Conservation (phyloP, 1,140 invertebrate species). For the Cecropterus lyciades region DNA sequence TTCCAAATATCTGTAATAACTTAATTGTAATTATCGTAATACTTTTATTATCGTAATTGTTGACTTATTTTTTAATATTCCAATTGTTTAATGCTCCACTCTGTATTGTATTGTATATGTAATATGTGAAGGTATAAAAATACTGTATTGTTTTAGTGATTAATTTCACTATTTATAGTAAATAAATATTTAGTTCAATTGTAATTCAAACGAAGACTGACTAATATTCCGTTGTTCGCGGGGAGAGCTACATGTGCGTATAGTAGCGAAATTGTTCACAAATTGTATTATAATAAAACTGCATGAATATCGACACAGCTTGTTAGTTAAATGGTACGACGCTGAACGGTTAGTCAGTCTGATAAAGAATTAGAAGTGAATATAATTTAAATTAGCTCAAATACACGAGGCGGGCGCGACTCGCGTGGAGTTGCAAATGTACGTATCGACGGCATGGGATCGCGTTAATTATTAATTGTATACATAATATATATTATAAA, state of each 20-base stretch:
- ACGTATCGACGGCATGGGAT: background rate
- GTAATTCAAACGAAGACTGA: constrained; percentile 36
- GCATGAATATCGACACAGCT: constrained; percentile 16
- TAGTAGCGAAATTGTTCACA: constrained; percentile 22
- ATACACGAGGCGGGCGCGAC: constrained; percentile 19
- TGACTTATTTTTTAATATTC: constrained; percentile 38
- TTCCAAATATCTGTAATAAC: constrained; percentile 57
- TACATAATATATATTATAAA: constrained; percentile 24
- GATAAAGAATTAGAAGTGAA: constrained; percentile 31
- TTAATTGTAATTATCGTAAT: constrained; percentile 45
- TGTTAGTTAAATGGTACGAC: constrained; percentile 7
- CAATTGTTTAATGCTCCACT: constrained; percentile 35
- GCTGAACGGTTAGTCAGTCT: constrained; percentile 26
- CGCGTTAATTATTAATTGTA: constrained; percentile 6
- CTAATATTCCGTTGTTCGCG: constrained; percentile 23
- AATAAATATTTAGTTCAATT: constrained; percentile 38
- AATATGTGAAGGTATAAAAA: constrained; percentile 25
- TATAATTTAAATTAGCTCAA: constrained; percentile 33
- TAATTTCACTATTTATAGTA: constrained; percentile 39
- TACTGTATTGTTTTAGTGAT: constrained; percentile 46
- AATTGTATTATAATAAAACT: constrained; percentile 15
- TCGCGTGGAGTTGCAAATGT: constrained; percentile 10
- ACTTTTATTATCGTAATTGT: constrained; percentile 38
- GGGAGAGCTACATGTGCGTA: constrained; percentile 6
- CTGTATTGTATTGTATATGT: constrained; percentile 33